Conservation (phyloP, 2,797 vertebrate species). For the Euthynnus affinis region DNA sequence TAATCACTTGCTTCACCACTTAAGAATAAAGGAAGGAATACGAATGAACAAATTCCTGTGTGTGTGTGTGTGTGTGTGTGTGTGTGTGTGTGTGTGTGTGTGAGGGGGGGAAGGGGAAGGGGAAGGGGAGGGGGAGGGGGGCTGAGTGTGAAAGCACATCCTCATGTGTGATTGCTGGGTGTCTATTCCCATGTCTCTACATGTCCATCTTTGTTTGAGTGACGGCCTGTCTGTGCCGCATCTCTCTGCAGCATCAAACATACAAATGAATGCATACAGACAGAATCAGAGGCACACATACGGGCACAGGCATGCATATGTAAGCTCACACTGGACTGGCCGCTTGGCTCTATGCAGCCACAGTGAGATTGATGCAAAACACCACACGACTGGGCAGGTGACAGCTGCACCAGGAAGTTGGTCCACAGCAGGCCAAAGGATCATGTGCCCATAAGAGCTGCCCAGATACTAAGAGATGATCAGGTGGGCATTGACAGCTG, state of each 20-base stretch:
- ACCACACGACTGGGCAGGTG: slow-evolving; percentile 71
- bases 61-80: no score
- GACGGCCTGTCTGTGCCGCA: slow-evolving; percentile 44
- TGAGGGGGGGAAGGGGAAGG: no score
- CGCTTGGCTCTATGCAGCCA: slow-evolving; percentile 57
- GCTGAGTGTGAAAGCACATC: slow-evolving; percentile 77
- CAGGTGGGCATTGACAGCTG: slow-evolving; percentile 64
- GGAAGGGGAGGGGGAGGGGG: no score
- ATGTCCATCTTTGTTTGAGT: slow-evolving; percentile 73
- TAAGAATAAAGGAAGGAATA: slow-evolving; percentile 11
- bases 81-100: no score
- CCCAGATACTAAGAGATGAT: slow-evolving; percentile 56
- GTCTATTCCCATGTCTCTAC: slow-evolving; percentile 73
- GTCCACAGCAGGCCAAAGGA: slow-evolving; percentile 66
- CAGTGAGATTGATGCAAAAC: slow-evolving; percentile 73
- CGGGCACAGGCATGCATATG: slow-evolving; percentile 32
- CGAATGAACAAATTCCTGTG: background rate
- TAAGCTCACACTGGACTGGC: slow-evolving; percentile 34
- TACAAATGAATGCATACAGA: slow-evolving; percentile 46
- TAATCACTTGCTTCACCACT: slow-evolving; percentile 41
- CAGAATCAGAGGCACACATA: slow-evolving; percentile 19
- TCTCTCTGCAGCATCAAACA: slow-evolving; percentile 37
- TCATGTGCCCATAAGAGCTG: slow-evolving; percentile 53
- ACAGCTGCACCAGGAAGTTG: slow-evolving; percentile 79
- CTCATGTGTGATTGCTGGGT: slow-evolving; percentile 66